These are phyloP conservation scores for Callithrix jacchus DNA, from an alignment of 2,113 vertebrate species.

Conservation along the genomic window DNA sequence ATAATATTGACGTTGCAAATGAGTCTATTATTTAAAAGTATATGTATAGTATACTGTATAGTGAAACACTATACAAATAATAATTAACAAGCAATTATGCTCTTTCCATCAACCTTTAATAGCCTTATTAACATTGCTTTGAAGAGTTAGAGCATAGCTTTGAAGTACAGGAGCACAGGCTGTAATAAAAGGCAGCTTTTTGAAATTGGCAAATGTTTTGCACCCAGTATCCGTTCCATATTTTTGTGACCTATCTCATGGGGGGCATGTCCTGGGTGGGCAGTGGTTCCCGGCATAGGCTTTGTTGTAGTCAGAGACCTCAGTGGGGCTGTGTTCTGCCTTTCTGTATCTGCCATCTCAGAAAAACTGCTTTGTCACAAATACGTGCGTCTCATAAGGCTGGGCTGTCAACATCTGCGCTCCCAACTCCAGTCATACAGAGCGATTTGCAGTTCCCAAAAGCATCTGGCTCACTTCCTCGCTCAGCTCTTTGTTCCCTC, in stretches of 20 bases:
- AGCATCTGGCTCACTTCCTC: background rate
- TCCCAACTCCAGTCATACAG: background rate
- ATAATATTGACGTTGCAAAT: background rate
- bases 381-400: background rate
- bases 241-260: accelerated
- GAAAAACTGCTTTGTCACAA: background rate
- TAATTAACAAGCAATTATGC: slow-evolving; percentile 23
- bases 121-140: slow-evolving; percentile 27
- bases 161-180: background rate
- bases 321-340: background rate
- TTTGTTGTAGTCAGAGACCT: background rate
- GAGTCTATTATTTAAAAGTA: slow-evolving; percentile 18
- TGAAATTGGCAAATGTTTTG: background rate
- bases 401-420: background rate
- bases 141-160: no score
- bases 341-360: background rate
- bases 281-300: background rate
- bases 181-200: background rate
- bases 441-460: background rate
- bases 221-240: background rate
- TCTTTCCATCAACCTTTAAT: slow-evolving; percentile 1
- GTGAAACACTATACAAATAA: background rate
- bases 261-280: background rate
- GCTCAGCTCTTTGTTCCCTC: background rate
- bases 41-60: background rate